Evolutionary conservation across 2,888 invertebrate species (phyloP), one percentile per base, ranked within the genome.

Genomic region (Pristionchus mayeri): DNA sequence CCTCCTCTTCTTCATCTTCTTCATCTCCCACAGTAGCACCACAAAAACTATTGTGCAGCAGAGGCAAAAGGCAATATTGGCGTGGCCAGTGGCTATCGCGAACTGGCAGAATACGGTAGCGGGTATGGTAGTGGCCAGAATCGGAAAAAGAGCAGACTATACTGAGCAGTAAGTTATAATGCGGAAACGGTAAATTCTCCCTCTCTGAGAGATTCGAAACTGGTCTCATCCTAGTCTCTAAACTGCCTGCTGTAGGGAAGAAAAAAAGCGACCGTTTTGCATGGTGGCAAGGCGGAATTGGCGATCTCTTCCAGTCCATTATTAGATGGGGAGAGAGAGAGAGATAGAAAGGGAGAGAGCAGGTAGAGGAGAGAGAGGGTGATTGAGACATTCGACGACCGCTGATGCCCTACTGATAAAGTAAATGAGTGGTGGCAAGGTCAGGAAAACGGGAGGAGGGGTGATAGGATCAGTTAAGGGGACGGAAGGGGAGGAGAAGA

Each of bases 11-110:
- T 4, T n/a, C 67, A 37, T 21, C 37, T 37, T 67, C 37, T 67
- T 37, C 37, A 18, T 67, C 67, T 37, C 34, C 7, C 57, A 2
- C 57, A 9, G 57, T 4, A 24, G 18, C 11, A 57, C 24, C 37
- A 67, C 67, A 67, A 67, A 67, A 67, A 37, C 67, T 67, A 67
- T 67, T 67, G 21, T 67, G 34, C 67, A 60, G 57, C 24, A 9
- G 24, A n/a, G 52, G 27, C 27, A 7, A n/a, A n/a, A n/a, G n/a
- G n/a, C n/a, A n/a, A n/a, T n/a, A n/a, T n/a, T n/a, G n/a, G n/a
- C n/a, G n/a, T n/a, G n/a, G n/a, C n/a, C n/a, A 7, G 27, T 9
- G 57, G 24, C 24, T 4, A 57, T 57, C 27, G 27, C 24, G 57
- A 57, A 57, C 57, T 57, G 57, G 2, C 57, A 2, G 27, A n/a